phyloP scores from a whole-genome alignment of 1,140 invertebrate genomes.

The Cylas formicarius region DNA sequence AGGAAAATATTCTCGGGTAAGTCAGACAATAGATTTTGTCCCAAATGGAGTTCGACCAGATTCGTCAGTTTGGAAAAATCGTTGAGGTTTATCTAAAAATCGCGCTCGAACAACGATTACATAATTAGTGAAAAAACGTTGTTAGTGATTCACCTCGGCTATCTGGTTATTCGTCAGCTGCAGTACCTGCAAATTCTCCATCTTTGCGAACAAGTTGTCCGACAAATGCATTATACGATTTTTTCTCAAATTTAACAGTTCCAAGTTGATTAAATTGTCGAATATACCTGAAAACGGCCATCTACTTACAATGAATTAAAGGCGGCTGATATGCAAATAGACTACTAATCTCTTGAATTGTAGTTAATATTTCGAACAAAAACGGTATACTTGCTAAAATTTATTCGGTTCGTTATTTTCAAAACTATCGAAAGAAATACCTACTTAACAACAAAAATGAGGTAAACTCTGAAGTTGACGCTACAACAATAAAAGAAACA shows the following conservation, averaged over 20 bases:
- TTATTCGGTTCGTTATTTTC: too few species aligned
- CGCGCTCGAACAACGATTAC: conserved; percentile 1
- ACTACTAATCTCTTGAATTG: too few species aligned
- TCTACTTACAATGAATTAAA: too few species aligned
- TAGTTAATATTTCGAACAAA: too few species aligned
- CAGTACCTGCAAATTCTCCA: conserved; percentile 43
- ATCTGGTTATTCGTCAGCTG: conserved; percentile 41
- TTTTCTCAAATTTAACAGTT: conserved; percentile 48
- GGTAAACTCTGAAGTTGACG: too few species aligned
- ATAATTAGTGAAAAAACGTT: conserved; percentile 1
- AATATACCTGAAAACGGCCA: conserved; percentile 39
- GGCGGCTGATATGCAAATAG: too few species aligned
- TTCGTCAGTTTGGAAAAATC: conserved; percentile 33
- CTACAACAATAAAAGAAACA: too few species aligned
- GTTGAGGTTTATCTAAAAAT: conserved; percentile 27
- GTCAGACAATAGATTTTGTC: conserved; percentile 35
- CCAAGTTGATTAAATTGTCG: conserved; percentile 41
- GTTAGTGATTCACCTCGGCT: conserved; percentile 26
- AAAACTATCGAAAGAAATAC: too few species aligned
- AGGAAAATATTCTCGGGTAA: conserved; percentile 35
- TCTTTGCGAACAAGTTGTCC: conserved; percentile 41
- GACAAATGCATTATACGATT: conserved; percentile 45
- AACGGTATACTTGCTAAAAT: too few species aligned
- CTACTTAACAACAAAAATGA: too few species aligned
- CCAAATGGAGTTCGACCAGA: conserved; percentile 36